phyloP scores from a whole-genome alignment of 1,140 invertebrate species.

The Sinonovacula constricta region DNA sequence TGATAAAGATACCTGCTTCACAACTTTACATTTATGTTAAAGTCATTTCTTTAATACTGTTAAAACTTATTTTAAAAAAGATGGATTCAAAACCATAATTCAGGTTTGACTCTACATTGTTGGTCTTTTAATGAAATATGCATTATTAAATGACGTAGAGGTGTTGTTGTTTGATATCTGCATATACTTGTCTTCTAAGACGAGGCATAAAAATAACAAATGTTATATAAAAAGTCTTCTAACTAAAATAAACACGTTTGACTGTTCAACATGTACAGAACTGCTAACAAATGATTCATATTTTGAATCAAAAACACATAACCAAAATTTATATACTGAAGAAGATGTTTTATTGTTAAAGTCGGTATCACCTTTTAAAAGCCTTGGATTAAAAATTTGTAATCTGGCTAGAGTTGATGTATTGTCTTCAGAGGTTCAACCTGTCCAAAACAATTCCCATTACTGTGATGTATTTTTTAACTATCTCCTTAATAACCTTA shows the following conservation, averaged over 20 bases:
- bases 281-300: neutral
- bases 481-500: neutral
- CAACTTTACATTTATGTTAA: too few species aligned
- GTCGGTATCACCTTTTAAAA: neutral
- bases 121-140: slow-evolving; percentile 13
- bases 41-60: too few species aligned
- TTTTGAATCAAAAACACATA: neutral
- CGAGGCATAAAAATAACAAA: neutral
- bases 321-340: slow-evolving; percentile 8
- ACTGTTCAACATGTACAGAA: too few species aligned
- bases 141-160: neutral
- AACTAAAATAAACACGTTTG: too few species aligned
- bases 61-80: too few species aligned
- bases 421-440: neutral
- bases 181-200: neutral
- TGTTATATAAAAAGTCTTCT: neutral
- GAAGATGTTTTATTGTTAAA: neutral
- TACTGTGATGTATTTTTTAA: neutral
- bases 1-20: too few species aligned
- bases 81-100: too few species aligned
- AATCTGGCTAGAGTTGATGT: neutral
- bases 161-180: too few species aligned
- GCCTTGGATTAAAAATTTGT: neutral
- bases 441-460: too few species aligned
- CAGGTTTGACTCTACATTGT: slow-evolving; percentile 5